phyloP scores from a whole-genome alignment of 2,797 vertebrate species.

The Lindbergichthys nudifrons region DNA sequence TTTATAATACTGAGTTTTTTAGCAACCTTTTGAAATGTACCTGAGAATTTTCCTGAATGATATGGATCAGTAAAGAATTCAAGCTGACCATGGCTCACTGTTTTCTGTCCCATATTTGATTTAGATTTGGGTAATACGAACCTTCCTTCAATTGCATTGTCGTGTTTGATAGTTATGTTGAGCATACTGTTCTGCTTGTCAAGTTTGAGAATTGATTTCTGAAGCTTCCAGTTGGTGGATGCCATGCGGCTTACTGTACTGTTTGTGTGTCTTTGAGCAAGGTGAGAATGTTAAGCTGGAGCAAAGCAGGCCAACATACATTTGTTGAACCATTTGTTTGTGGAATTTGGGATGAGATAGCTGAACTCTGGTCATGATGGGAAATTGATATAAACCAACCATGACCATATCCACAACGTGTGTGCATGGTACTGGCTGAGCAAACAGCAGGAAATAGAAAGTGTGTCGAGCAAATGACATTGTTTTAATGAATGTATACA shows the following conservation, averaged over 20 bases:
- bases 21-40: too few relatives aligned
- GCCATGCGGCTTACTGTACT: neutral
- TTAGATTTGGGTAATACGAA: too few relatives aligned
- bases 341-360: conserved; percentile 11
- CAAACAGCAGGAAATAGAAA: conserved; percentile 40
- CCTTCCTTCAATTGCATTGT: too few relatives aligned
- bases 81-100: too few relatives aligned
- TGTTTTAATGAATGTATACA: conserved; percentile 9
- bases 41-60: too few relatives aligned
- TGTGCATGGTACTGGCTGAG: conserved; percentile 17
- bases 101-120: too few relatives aligned
- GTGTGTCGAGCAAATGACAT: conserved; percentile 23
- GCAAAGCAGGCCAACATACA: conserved; percentile 32
- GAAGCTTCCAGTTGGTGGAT: conserved; percentile 1
- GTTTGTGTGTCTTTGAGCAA: conserved; percentile 9
- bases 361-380: conserved; percentile 11
- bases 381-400: conserved; percentile 31
- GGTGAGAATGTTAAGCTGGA: conserved; percentile 26
- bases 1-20: too few relatives aligned
- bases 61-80: too few relatives aligned
- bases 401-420: conserved; percentile 38
- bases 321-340: conserved; percentile 38
- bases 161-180: too few relatives aligned
- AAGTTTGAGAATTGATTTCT: conserved; percentile 50
- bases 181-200: conserved; percentile 8